A percentile compares a stretch with the other conserved stretches of the same genome.
phyloP scores from a whole-genome alignment of 2,113 vertebrate species.

The Hippocampus abdominalis region DNA sequence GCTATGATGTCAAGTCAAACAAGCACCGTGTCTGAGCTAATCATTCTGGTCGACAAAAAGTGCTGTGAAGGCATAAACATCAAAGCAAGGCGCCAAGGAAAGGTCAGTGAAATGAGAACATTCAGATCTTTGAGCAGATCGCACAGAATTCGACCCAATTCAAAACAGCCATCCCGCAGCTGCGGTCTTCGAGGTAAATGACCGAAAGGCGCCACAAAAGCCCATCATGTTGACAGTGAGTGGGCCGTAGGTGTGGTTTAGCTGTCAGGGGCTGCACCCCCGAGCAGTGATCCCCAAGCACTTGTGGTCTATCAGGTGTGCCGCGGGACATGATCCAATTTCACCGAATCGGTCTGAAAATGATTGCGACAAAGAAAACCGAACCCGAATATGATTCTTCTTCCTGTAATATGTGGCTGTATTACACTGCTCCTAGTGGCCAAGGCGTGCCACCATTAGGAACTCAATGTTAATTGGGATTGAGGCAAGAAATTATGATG shows the following conservation, averaged over 20 bases:
- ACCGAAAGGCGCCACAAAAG: constrained; percentile 1
- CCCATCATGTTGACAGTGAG: background rate
- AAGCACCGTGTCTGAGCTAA: constrained; percentile 9
- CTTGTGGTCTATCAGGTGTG: background rate
- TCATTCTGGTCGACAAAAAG: background rate
- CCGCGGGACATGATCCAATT: too few species aligned
- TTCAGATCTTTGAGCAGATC: constrained; percentile 5
- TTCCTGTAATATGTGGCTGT: background rate
- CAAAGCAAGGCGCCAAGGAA: background rate
- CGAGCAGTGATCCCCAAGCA: background rate
- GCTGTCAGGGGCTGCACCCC: background rate
- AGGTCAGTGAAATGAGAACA: constrained; percentile 2
- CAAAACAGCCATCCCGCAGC: background rate
- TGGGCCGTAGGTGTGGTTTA: background rate
- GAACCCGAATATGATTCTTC: too few species aligned
- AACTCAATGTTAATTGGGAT: background rate
- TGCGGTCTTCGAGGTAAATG: background rate
- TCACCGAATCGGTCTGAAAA: too few species aligned
- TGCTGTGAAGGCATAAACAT: background rate
- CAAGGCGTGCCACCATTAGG: background rate
- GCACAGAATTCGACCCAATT: background rate
- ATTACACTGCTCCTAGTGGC: background rate
- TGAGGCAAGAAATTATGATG: background rate
- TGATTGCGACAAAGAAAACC: too few species aligned
- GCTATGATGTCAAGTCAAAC: constrained; percentile 13